Percentiles rank a stretch among this genome's conserved stretches.
These are phyloP conservation scores for Agrilus cyanescens DNA, from an alignment of 2,888 invertebrate species.

Conservation along the genomic window DNA sequence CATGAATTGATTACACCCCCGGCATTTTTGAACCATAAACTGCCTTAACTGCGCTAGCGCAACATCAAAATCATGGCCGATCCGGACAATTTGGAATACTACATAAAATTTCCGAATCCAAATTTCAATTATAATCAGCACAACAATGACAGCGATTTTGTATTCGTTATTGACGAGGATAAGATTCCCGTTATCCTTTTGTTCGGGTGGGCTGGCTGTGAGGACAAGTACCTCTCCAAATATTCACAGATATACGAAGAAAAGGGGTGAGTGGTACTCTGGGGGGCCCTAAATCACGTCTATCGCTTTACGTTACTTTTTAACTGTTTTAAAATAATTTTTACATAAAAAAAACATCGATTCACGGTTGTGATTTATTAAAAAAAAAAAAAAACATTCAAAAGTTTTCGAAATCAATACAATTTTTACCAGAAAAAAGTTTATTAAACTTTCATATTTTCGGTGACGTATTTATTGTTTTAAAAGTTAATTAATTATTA, in stretches of 20 bases:
- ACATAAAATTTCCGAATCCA: conserved; percentile 48
- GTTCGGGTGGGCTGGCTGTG: conserved; percentile 71
- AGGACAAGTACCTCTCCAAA: conserved; percentile 64
- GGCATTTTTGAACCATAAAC: too few relatives aligned
- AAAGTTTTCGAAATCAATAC: background rate
- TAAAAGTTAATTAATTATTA: too few relatives aligned
- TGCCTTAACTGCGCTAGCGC: too few relatives aligned
- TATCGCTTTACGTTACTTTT: too few relatives aligned
- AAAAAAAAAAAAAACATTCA: too few relatives aligned
- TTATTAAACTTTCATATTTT: too few relatives aligned
- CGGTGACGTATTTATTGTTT: too few relatives aligned
- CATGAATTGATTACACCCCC: too few relatives aligned
- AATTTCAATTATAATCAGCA: conserved; percentile 33
- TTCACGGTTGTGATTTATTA: too few relatives aligned
- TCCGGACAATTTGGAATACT: conserved; percentile 46
- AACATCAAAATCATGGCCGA: conserved; percentile 23
- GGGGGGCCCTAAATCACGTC: background rate
- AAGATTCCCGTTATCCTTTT: conserved; percentile 58
- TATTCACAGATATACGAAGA: conserved; percentile 69
- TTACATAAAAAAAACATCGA: background rate
- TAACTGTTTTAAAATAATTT: background rate
- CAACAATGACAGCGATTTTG: conserved; percentile 38
- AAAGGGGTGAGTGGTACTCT: conserved; percentile 46
- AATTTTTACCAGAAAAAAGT: background rate
- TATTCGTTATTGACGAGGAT: conserved; percentile 46